Conservation (phyloP, 2,113 vertebrate genomes). For the Malurus elegans region DNA sequence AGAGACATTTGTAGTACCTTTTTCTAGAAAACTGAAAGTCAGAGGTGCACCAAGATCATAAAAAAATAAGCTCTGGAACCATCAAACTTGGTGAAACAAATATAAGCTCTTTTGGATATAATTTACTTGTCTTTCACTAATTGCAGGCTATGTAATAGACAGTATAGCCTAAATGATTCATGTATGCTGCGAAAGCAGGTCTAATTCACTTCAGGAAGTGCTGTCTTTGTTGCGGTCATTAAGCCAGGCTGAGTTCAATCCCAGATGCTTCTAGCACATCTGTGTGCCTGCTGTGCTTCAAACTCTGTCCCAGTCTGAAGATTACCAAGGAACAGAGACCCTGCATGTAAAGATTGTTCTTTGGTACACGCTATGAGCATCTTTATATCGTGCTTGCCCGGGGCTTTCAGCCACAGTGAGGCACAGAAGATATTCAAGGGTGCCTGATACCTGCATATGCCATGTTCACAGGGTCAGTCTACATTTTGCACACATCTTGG, state of each 20-base stretch:
- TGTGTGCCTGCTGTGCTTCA: neutral
- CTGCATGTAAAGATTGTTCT: neutral
- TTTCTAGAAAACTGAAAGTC: neutral
- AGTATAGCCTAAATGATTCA: neutral
- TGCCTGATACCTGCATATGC: neutral
- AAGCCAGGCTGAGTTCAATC: neutral
- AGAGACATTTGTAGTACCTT: neutral
- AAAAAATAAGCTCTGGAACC: neutral
- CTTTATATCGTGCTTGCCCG: neutral
- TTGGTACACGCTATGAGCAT: accelerated
- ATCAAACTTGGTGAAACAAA: neutral
- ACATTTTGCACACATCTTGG: neutral
- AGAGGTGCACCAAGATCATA: neutral
- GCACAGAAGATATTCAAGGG: neutral
- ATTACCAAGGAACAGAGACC: neutral
- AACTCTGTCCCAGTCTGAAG: neutral
- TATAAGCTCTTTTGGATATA: neutral
- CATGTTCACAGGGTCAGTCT: neutral
- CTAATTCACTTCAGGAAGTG: neutral
- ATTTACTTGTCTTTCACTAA: neutral
- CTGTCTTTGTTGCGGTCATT: neutral
- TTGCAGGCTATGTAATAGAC: neutral
- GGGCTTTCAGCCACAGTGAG: neutral
- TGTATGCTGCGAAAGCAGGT: neutral
- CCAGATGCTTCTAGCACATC: neutral